These are phyloP conservation scores for Laticauda laticaudata DNA, from an alignment of 2,113 vertebrate species.

Conservation along the genomic window DNA sequence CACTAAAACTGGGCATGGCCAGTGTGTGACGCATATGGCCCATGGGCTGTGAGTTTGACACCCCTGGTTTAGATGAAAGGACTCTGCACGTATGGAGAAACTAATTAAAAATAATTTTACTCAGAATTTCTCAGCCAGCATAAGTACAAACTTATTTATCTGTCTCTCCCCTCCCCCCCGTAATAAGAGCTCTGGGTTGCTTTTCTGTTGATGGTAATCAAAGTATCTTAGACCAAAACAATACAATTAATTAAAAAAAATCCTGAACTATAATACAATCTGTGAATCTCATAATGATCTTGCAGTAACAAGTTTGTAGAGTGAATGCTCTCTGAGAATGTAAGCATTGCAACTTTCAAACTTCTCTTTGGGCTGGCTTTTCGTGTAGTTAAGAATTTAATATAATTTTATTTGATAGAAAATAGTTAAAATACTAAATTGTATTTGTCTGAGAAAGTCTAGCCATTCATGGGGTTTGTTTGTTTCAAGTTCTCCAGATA, in stretches of 20 bases:
- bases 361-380: not conserved
- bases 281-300: not conserved
- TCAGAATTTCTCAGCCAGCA: not conserved
- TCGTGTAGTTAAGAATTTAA: not conserved
- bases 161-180: not conserved
- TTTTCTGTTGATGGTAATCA: not conserved
- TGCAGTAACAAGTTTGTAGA: not conserved
- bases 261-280: not conserved
- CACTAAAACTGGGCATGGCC: no score
- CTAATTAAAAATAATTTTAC: not conserved
- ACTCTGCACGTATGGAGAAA: not conserved
- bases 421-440: not conserved
- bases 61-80: not conserved
- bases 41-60: no score
- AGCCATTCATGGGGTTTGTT: not conserved
- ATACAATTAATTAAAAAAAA: not conserved
- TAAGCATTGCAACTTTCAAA: not conserved
- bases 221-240: not conserved
- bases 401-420: not conserved
- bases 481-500: not conserved
- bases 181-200: not conserved
- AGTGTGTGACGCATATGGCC: no score
- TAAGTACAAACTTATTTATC: not conserved
- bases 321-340: not conserved
- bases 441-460: not conserved